Base-by-base conservation (phyloP, 2,113 vertebrate species). In the Clarias gariepinus region DNA sequence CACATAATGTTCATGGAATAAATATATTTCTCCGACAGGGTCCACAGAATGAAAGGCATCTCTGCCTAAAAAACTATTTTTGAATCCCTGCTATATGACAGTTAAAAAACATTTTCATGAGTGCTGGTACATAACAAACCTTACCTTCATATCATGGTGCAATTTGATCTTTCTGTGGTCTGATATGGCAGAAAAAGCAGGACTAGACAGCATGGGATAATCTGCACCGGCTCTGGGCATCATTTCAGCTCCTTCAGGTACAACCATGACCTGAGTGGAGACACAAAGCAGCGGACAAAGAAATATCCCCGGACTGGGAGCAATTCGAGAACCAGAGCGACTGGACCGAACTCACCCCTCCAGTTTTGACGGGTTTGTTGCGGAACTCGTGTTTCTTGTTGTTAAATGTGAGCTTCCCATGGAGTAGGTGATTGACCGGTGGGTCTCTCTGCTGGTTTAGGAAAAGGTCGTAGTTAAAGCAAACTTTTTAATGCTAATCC, bases 101-200 rank as follows among this genome's bases (percentile, higher is more conserved):
- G 4, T 16, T 15, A 64, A 64, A 33, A 15, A 68, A 18, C 57
- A 36, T 36, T 11, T 41, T 41, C 0, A 41, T 19, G 36, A 41
- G 33, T 23, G 8, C 33, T 41, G 10, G 41, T 41, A 19, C 8
- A 23, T 73, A 83, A 83, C 19, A 41, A 18, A 68, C 36, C 25
- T 16, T 33, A 95, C 98, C 98, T 99, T 99, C 93, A 98, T 97
- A 88, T 96, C 95, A 76, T 99, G 97, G 89, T 97, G 96, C 0
- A 96, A 96, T 93, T 99, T 99, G 91, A 96, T 98, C 94, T 99
- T 99, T 95, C 99, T 99, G 91, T 98, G 98, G 92, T 99, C 98
- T 68, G 98, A 99, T 94, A 99, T 97, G 92, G 98, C 97, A 89
- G 97, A 98, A 41, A 98, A 97, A n/a, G 97, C 97, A 91, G 99